Conservation (phyloP, 2,797 vertebrate species). For the Eleutherodactylus coqui region DNA sequence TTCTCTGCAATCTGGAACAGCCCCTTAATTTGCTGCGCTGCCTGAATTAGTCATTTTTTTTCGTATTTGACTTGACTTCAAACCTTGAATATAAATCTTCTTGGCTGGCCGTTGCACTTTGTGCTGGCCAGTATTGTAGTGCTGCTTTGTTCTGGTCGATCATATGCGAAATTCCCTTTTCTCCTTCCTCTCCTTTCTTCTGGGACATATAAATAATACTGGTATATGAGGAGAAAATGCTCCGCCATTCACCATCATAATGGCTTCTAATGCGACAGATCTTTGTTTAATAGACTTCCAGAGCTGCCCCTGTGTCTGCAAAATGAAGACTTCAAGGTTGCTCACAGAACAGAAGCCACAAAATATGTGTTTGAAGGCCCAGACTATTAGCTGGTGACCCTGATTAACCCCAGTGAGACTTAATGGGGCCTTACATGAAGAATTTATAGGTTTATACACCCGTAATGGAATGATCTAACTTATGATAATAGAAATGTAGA, state of each 20-base stretch:
- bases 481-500: slow-evolving; percentile 24
- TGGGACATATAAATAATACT: slow-evolving; percentile 60
- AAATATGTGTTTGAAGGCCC: slow-evolving; percentile 50
- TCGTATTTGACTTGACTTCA: no score
- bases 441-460: slow-evolving; percentile 59
- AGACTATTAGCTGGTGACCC: slow-evolving; percentile 60
- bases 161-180: not conserved
- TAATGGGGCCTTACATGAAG: slow-evolving; percentile 59
- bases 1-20: no score
- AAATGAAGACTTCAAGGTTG: slow-evolving; percentile 57
- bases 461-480: slow-evolving; percentile 54
- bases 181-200: slow-evolving; percentile 9
- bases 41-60: not conserved
- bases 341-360: slow-evolving; percentile 59
- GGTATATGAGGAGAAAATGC: slow-evolving; percentile 38
- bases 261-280: slow-evolving; percentile 61
- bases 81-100: not conserved
- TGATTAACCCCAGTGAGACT: slow-evolving; percentile 56
- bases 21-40: not conserved
- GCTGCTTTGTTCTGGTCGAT: not conserved
- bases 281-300: slow-evolving; percentile 63
- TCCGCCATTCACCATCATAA: slow-evolving; percentile 52
- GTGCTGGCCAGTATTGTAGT: not conserved
- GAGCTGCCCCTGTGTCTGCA: slow-evolving; percentile 49
- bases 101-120: not conserved